Base-by-base conservation (phyloP, 2,888 invertebrate species). In the Tenthredo distinguenda region DNA sequence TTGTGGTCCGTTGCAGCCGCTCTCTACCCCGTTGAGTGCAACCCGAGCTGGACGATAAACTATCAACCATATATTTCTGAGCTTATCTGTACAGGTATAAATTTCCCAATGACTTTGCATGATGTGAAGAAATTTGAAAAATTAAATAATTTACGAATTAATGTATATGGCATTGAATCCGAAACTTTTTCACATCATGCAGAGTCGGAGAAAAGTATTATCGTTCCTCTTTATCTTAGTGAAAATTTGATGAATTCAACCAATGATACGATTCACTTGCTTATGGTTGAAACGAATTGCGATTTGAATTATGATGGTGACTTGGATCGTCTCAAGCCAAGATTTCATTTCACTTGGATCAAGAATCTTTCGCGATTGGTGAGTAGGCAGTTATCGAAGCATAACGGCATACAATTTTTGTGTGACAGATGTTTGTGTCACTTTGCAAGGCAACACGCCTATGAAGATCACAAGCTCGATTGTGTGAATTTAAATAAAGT, bases 1-100 rank as follows among this genome's bases (percentile, higher is more conserved):
- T 58, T 86, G 3, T 89, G 87, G 87, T 84, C 86, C 0, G 50
- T 88, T 0, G 34, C 76, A 0, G 88, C 88, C 10, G 86, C 88
- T 21, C 84, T 89, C 21, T 43, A 86, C 85, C 88, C 88, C n/a
- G 72, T 68, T 0, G 31, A 40, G 6, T 1, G 31, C 31, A 9
- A 87, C 83, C 12, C 72, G 21, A 34, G 85, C 55, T 18, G 84
- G 68, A 85, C 31, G 12, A 74, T 18, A 1, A 71, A 26, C 76
- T 47, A 71, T 71, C 37, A 18, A 6, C 71, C 15, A 10, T 71
- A 71, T 15, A 76, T 43, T 10, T 76, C 47, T 1, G 47, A n/a
- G 26, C 43, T 76, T 18, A 21, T 47, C 10, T 76, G 50, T 21
- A 50, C 21, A 43, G 76, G 47, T 50, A 76, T 47, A 7, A 76